phyloP scores from a whole-genome alignment of 2,888 invertebrate species.

The Anorthoa munda region DNA sequence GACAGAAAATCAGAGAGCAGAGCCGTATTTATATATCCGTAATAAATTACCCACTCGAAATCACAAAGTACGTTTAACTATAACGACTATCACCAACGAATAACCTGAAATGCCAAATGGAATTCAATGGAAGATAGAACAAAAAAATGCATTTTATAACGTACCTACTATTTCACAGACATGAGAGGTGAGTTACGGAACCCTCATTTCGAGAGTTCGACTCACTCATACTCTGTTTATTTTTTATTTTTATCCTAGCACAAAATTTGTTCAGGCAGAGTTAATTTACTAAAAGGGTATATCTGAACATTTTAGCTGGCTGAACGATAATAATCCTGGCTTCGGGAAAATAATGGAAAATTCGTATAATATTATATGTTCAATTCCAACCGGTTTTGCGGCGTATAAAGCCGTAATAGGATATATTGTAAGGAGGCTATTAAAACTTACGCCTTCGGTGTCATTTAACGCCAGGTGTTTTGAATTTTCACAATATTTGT shows the following conservation, averaged over 20 bases:
- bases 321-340: conserved; percentile 38
- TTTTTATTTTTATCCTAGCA: conserved; percentile 38
- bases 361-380: no score
- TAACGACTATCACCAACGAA: no score
- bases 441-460: neutral
- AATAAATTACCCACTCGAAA: no score
- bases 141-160: no score
- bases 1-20: no score
- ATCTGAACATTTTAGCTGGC: conserved; percentile 41
- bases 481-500: neutral
- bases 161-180: no score
- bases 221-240: neutral
- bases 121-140: no score
- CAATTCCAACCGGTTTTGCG: conserved; percentile 40
- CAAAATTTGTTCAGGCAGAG: conserved; percentile 38
- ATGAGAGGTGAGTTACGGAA: no score
- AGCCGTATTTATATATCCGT: no score
- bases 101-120: no score
- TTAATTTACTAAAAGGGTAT: conserved; percentile 57
- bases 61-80: no score
- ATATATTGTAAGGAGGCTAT: neutral
- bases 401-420: neutral
- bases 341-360: conserved; percentile 32
- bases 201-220: neutral
- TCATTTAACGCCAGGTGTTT: neutral